Base-by-base conservation (phyloP, 2,113 vertebrate species). In the Zosterops borbonicus region DNA sequence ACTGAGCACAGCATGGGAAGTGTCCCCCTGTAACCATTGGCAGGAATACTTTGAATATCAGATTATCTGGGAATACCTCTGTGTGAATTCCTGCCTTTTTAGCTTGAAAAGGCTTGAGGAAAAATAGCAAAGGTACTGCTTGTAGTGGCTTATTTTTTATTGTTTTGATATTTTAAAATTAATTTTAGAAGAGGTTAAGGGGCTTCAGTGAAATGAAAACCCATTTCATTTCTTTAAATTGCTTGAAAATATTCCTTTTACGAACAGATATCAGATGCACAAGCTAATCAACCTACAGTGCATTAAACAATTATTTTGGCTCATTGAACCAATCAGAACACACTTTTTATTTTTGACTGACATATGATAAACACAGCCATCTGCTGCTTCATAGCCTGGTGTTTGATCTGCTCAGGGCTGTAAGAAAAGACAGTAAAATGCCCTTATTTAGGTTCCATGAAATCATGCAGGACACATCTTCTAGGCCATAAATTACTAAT, bases 301-400 rank as follows among this genome's bases (percentile, higher is more conserved):
- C 96, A 96, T 97, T 96, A 97, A 97, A 94, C 96, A 97, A 97
- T 97, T 97, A 94, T 84, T 91, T 97, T 97, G 97, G 92, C 97
- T 97, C 96, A 96, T 97, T 98, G 94, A 96, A 91, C 95, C 91
- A 96, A 96, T 96, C 95, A 92, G 96, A 96, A 89, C 76, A 90
- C 89, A 95, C 94, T 95, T 96, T 96, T 96, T 90, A 83, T 96
- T 96, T 97, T 94, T 97, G 96, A 95, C 79, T 95, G 96, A 95
- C 94, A 88, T 94, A 93, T 90, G 92, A 97, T 97, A 97, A 97
- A 97, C 95, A 96, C 46, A 79, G 59, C 96, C 97, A 97, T 97
- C 97, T 97, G 97, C 96, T 97, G 87, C 87, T 94, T 69, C 42
- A 1, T 39, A 94, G 91, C 76, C 90, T 94, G 89, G 83, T 95